Evolutionary conservation across 53 echinoderm and acorn worm genomes (phyloP).

Genomic region (Arbacia lixula): DNA sequence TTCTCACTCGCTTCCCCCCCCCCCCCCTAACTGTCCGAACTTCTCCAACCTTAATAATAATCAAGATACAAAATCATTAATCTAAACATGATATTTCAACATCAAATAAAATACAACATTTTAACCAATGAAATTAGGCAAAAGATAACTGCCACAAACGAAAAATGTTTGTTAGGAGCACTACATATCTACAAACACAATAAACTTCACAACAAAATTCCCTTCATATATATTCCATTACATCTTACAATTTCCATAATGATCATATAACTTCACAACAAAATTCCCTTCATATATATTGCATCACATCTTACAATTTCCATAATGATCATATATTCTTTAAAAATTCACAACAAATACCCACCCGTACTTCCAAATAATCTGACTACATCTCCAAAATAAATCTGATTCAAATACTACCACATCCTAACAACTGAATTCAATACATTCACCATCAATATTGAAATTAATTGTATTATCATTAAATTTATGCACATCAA

Average conservation of each 20-base stretch:
- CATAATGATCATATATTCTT: conserved; percentile 1
- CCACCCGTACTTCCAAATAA: neutral
- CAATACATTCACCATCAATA: conserved; percentile 26
- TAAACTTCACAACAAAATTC: neutral
- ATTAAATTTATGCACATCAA: too few relatives aligned
- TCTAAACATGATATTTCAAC: neutral
- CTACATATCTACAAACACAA: neutral
- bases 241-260: too few relatives aligned
- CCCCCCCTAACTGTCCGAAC: neutral
- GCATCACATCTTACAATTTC: too few relatives aligned
- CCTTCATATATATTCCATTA: neutral
- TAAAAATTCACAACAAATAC: neutral
- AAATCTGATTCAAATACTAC: conserved; percentile 1
- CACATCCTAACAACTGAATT: neutral
- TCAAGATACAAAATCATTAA: neutral
- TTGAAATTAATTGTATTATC: too few relatives aligned
- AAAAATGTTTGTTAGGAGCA: neutral
- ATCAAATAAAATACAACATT: neutral
- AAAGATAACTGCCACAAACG: neutral
- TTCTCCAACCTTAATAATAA: neutral
- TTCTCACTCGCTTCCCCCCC: neutral
- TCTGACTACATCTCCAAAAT: neutral
- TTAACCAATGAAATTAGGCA: neutral
- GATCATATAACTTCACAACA: neutral
- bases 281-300: neutral